Percentiles rank a stretch among this genome's conserved stretches.
Conservation (phyloP, 2,113 vertebrate species). For the Anarhynchus alexandrinus region DNA sequence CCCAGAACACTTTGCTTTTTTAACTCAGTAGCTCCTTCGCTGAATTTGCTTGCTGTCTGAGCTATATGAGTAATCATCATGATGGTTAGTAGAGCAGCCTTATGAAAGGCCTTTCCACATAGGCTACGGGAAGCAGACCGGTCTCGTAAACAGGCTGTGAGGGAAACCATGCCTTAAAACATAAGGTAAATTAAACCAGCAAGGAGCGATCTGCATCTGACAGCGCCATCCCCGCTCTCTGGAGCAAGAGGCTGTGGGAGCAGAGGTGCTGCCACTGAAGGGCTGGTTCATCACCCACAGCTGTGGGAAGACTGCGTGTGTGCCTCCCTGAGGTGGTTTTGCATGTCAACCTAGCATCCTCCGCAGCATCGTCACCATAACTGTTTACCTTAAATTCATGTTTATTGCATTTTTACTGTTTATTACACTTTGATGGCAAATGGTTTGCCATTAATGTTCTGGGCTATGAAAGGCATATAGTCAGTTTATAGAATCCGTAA, state of each 20-base stretch:
- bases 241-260: not conserved
- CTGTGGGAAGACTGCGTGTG: not conserved
- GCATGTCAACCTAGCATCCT: fast-evolving
- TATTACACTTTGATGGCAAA: not conserved
- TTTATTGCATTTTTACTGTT: not conserved
- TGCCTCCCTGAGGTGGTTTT: not conserved
- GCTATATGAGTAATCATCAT: fast-evolving
- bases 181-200: not conserved
- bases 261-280: not conserved
- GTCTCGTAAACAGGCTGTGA: not conserved
- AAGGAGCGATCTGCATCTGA: not conserved
- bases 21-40: not conserved
- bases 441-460: not conserved
- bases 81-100: not conserved
- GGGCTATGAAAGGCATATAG: not conserved
- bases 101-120: not conserved
- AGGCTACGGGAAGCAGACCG: not conserved
- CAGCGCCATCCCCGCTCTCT: fast-evolving
- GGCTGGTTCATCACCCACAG: not conserved
- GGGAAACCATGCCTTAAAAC: not conserved
- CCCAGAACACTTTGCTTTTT: not conserved
- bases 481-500: not conserved
- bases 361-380: not conserved
- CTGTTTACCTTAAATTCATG: not conserved
- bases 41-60: not conserved